Base-by-base conservation (phyloP, 1,140 invertebrate genomes). In the Euglossa dilemma region DNA sequence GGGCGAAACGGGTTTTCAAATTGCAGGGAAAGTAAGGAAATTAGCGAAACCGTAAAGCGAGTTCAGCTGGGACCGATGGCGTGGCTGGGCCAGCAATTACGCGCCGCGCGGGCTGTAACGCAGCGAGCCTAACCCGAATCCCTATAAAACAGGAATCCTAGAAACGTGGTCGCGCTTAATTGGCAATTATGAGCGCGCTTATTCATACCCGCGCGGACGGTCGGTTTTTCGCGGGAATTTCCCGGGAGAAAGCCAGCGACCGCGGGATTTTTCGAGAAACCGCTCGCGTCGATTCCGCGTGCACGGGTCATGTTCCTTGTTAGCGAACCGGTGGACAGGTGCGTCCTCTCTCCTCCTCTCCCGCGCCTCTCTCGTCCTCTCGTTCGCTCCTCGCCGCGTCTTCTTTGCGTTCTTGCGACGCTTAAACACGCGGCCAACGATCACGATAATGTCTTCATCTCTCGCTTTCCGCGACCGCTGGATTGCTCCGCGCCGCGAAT, bases 371-470 rank as follows among this genome's bases (percentile, higher is more conserved):
- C 47, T 47, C 25, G 16, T 66, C 28, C 14, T 16, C 16, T 28
- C 50, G 11, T 63, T 20, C 25, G 16, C 23, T 23, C 18, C 56
- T 14, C 47, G 6, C 18, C 12, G 50, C n/a, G 50, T 57, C 63
- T 76, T 45, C 79, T 56, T 75, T 82, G 80, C 80, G 72, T 82
- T 82, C 80, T 82, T 82, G 80, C 63, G 63, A 76, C 63, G 74
- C 72, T 82, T 82, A 82, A 82, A 78, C 73, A 83, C 85, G 76
- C 85, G 76, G 83, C 57, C 61, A 87, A 78, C 61, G 71, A 69
- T 86, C 66, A 69, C 81, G 86, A 84, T 87, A 87, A 87, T 87
- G 86, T 87, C 86, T 87, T 87, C 81, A 87, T 87, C 77, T 77
- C 74, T 83, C 50, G 56, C 23, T 83, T 76, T 77, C 64, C 81